Conservation (phyloP, 2,797 vertebrate genomes). For the Bryconaethiops microstoma region DNA sequence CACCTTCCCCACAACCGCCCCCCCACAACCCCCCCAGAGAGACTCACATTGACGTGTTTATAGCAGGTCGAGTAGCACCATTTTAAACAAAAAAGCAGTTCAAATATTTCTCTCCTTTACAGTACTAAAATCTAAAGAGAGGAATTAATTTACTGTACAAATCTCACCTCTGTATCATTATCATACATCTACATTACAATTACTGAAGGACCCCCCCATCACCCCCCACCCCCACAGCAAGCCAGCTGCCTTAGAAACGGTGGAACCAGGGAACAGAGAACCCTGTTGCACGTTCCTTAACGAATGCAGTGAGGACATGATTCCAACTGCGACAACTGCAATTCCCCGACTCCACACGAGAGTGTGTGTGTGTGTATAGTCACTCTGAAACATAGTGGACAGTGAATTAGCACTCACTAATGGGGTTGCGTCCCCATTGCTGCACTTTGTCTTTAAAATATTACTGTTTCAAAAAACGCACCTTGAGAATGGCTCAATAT, state of each 20-base stretch:
- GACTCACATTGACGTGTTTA: constrained; percentile 91
- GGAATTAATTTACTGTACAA: constrained; percentile 99
- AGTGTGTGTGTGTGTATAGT: constrained; percentile 51
- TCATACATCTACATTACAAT: constrained; percentile 84
- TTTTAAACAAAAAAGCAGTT: constrained; percentile 86
- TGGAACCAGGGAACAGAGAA: constrained; percentile 83
- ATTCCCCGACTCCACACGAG: constrained; percentile 10
- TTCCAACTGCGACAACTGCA: constrained; percentile 69
- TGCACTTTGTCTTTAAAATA: constrained; percentile 62
- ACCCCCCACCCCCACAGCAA: constrained; percentile 80
- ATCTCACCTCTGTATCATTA: constrained; percentile 81
- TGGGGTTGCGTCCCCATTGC: constrained; percentile 1
- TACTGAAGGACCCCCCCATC: constrained; percentile 83
- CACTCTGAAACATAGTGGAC: constrained; percentile 61
- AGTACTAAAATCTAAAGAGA: constrained; percentile 91
- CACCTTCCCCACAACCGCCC: constrained; percentile 13
- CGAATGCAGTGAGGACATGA: constrained; percentile 66
- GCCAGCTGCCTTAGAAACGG: constrained; percentile 91
- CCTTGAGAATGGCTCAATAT: constrained; percentile 76
- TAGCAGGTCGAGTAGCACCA: constrained; percentile 97
- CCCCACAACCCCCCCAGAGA: constrained; percentile 67
- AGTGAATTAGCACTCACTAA: background rate
- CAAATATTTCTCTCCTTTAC: constrained; percentile 83
- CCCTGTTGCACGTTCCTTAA: constrained; percentile 86
- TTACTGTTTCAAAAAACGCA: constrained; percentile 70